Conservation (phyloP, 2,888 invertebrate species). For the Eupithecia subfuscata region DNA sequence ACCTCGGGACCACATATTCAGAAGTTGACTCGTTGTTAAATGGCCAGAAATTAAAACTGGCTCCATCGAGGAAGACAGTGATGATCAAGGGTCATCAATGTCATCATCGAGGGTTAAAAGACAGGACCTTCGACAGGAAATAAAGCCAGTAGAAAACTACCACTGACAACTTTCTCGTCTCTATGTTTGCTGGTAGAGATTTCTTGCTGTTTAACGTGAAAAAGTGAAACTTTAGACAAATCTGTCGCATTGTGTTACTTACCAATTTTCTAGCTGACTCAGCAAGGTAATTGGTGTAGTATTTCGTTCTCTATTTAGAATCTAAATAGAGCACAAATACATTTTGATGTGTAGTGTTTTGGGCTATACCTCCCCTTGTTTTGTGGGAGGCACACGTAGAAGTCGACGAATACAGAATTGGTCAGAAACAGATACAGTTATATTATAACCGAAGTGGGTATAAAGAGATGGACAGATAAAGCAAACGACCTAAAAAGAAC, state of each 20-base stretch:
- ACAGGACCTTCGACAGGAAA: neutral
- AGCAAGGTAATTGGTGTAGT: too few species aligned
- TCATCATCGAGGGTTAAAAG: neutral
- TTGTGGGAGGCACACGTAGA: too few species aligned
- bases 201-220: slow-evolving; percentile 30
- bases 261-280: neutral
- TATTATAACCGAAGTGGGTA: too few species aligned
- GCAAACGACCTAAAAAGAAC: too few species aligned
- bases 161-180: slow-evolving; percentile 9
- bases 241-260: neutral
- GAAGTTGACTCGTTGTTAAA: neutral
- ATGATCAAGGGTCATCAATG: neutral
- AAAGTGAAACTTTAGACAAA: slow-evolving; percentile 26
- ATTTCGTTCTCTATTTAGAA: too few species aligned
- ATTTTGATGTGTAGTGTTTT: too few species aligned
- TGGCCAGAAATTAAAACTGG: neutral
- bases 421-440: too few species aligned
- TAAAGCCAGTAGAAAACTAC: slow-evolving; percentile 8
- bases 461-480: too few species aligned
- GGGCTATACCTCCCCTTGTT: too few species aligned
- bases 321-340: too few species aligned
- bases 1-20: neutral
- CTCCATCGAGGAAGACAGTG: neutral
- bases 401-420: too few species aligned
- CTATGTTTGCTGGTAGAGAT: slow-evolving; percentile 25